Evolutionary conservation across 2,797 vertebrate species (phyloP).

Genomic region (Chrosomus eos): DNA sequence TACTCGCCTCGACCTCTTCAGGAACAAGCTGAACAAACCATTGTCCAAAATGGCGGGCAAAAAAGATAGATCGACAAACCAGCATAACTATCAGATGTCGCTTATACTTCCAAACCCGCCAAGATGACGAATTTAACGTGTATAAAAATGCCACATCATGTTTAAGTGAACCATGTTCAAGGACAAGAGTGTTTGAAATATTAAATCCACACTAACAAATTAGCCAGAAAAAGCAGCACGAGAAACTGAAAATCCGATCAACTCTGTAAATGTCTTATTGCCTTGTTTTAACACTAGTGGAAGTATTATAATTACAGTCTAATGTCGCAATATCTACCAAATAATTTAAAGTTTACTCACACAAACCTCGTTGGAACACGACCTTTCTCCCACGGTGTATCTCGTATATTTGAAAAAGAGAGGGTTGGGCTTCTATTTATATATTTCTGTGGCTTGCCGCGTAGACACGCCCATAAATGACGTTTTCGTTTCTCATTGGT

Average conservation of each 20-base stretch:
- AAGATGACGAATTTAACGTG: accelerated
- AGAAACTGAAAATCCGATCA: not conserved
- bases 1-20: not conserved
- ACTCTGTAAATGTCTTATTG: not conserved
- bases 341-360: not conserved
- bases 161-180: not conserved
- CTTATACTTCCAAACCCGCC: not conserved
- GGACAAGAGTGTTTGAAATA: not conserved
- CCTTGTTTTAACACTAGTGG: not conserved
- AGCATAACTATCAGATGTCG: not conserved
- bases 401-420: conserved; percentile 27
- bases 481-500: not conserved
- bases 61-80: conserved; percentile 29
- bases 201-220: not conserved
- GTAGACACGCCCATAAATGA: not conserved
- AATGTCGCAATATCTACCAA: not conserved
- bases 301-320: not conserved
- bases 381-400: too few species aligned
- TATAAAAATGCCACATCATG: not conserved
- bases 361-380: not conserved
- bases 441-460: not conserved
- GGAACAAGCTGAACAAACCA: conserved; percentile 23
- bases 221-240: not conserved
- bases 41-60: conserved; percentile 66
- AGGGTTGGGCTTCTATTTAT: conserved; percentile 22